Evolutionary conservation across 2,888 invertebrate genomes (phyloP), one percentile per base, ranked within the genome.

Genomic region (Torymus auratus): DNA sequence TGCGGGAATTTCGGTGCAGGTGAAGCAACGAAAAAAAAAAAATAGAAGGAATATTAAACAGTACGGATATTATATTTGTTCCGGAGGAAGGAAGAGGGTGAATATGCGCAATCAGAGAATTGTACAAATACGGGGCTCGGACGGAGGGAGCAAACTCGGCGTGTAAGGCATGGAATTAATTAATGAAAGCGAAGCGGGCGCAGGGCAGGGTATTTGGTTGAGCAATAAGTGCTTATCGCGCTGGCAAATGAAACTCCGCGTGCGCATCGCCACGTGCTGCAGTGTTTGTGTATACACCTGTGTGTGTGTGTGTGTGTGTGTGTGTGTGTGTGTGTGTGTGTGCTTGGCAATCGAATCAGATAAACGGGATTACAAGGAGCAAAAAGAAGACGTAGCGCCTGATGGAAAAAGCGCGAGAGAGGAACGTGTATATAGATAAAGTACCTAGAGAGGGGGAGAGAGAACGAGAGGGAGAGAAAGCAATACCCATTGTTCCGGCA

Each of bases 401-500:
- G 20, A 5, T 11, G 10, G 52, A 52, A 61, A 28, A 5, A n/a
- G 23, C 15, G n/a, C 12, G n/a, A 28, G 28, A 61, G 53, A 72
- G 28, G 23, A 20, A 28, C 11, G 15, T 1, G 50, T 50, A 50
- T 65, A 41, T 15, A 62, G 13, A 28, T 12, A 15, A 23, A 41
- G 41, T 41, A 64, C 50, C 4, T 12, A 73, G 56, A 56, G 12
- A 64, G 55, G 17, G 50, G 11, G 10, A 74, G 52, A 5, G 53
- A 3, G 17, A 60, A 65, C 70, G 41, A 75, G 69, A 61, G 56
- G 78, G 72, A 77, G 78, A 52, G 53, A 14, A 20, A 50, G 14
- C 74, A 73, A 80, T 78, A 71, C 80, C 41, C 70, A 85, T 88
- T 88, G 88, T 86, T 83, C 82, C 76, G 83, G 83, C 83, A 84